A percentile compares a stretch with the other conserved stretches of the same genome.
Conservation (phyloP, 37 sponge, comb jelly and placozoan species). For the Mnemiopsis leidyi region DNA sequence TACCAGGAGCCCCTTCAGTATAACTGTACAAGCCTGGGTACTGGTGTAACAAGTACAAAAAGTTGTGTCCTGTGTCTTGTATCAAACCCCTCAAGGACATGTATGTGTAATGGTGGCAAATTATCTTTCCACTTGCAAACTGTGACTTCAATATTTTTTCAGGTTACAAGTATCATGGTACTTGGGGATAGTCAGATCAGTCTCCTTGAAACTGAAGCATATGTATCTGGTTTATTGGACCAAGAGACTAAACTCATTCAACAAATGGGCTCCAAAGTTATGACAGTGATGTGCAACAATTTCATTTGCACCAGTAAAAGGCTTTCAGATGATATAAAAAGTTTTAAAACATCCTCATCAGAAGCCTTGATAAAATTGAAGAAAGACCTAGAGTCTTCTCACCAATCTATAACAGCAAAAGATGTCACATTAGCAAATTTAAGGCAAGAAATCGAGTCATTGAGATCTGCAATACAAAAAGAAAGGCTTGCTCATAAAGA, state of each 20-base stretch:
- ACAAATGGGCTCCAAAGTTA: not conserved
- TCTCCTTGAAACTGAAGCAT: not conserved
- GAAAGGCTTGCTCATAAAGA: not conserved
- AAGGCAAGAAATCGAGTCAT: not conserved
- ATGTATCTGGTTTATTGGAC: not conserved
- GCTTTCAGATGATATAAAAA: not conserved
- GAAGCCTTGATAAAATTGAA: not conserved
- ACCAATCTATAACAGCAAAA: not conserved
- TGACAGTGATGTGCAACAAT: not conserved
- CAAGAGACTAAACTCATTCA: not conserved
- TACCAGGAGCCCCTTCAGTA: too few relatives aligned
- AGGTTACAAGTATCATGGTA: not conserved
- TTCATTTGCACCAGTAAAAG: not conserved
- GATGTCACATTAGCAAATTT: not conserved
- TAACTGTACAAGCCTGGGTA: too few relatives aligned
- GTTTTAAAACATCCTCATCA: not conserved
- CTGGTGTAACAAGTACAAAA: too few relatives aligned
- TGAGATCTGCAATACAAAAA: not conserved
- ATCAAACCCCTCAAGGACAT: too few relatives aligned
- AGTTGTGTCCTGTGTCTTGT: too few relatives aligned
- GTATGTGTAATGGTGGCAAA: too few relatives aligned
- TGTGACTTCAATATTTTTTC: not conserved
- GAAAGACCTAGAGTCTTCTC: not conserved
- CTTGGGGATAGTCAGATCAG: not conserved
- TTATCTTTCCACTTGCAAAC: too few relatives aligned